Percentiles rank a stretch among this genome's conserved stretches.
phyloP scores from a whole-genome alignment of 2,113 vertebrate species.

The Hiodon tergisus region DNA sequence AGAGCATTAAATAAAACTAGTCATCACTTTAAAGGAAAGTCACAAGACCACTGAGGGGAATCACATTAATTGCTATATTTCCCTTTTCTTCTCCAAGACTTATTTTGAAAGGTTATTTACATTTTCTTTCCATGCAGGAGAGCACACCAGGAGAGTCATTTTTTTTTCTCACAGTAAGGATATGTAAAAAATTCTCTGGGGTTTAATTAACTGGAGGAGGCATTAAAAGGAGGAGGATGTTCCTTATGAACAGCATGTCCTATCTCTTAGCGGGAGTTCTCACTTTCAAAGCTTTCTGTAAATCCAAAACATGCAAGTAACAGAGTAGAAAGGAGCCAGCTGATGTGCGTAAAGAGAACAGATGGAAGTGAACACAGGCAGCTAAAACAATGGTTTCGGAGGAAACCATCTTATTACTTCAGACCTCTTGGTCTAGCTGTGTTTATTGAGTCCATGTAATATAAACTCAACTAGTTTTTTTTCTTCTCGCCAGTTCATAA shows the following conservation, averaged over 20 bases:
- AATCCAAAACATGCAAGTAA: too few relatives aligned
- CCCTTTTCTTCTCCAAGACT: conserved; percentile 22
- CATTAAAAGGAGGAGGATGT: background rate
- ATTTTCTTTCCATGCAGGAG: conserved; percentile 33
- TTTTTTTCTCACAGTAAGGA: background rate
- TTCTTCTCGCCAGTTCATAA: too few relatives aligned
- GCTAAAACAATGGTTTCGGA: background rate
- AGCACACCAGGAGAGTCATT: background rate
- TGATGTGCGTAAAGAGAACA: background rate
- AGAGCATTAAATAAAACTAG: background rate
- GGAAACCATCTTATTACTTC: background rate
- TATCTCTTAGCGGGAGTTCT: background rate
- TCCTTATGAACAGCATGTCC: background rate
- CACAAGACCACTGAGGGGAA: conserved; percentile 25
- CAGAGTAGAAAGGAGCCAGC: background rate
- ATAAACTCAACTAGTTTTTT: too few relatives aligned
- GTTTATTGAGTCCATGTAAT: too few relatives aligned
- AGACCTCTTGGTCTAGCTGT: background rate
- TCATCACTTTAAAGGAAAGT: conserved; percentile 15
- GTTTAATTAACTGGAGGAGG: background rate
- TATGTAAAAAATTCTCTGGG: background rate
- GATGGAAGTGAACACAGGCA: background rate
- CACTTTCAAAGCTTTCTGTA: background rate
- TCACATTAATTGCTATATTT: conserved; percentile 35
- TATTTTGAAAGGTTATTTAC: conserved; percentile 17